Conservation (phyloP, 2,797 vertebrate species). For the Xenops minutus region DNA sequence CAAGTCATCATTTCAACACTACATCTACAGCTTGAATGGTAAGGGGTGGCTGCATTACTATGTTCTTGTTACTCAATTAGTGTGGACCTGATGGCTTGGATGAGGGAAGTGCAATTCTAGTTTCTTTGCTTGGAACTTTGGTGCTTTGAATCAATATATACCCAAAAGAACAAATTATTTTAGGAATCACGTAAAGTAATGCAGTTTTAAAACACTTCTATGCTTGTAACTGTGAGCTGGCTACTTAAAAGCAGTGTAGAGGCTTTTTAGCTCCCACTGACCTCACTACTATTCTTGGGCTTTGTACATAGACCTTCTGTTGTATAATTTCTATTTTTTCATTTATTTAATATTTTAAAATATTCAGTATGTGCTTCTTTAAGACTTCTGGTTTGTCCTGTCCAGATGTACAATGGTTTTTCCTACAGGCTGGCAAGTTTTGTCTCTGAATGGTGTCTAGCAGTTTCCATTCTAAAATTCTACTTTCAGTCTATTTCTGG, state of each 20-base stretch:
- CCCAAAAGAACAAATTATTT: neutral
- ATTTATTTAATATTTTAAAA: neutral
- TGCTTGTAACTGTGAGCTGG: fast-evolving
- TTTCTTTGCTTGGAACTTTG: neutral
- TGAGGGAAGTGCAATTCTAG: neutral
- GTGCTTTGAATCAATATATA: neutral
- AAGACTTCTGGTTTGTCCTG: neutral
- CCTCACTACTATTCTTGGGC: neutral
- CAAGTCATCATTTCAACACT: neutral
- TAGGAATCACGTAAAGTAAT: neutral
- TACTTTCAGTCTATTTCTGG: neutral
- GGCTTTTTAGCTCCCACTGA: neutral
- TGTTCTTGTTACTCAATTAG: neutral
- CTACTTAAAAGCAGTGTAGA: neutral
- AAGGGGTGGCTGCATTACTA: neutral
- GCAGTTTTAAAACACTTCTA: neutral
- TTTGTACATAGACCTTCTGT: neutral
- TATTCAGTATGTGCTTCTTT: neutral
- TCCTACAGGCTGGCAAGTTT: neutral
- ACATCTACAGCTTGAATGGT: neutral
- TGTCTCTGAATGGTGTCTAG: neutral
- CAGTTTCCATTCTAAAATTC: neutral
- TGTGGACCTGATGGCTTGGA: neutral
- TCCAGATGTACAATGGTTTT: neutral
- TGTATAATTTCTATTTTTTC: neutral